A percentile compares a stretch with the other conserved stretches of the same genome.
phyloP scores from a whole-genome alignment of 2,113 vertebrate species.

The Meriones unguiculatus region DNA sequence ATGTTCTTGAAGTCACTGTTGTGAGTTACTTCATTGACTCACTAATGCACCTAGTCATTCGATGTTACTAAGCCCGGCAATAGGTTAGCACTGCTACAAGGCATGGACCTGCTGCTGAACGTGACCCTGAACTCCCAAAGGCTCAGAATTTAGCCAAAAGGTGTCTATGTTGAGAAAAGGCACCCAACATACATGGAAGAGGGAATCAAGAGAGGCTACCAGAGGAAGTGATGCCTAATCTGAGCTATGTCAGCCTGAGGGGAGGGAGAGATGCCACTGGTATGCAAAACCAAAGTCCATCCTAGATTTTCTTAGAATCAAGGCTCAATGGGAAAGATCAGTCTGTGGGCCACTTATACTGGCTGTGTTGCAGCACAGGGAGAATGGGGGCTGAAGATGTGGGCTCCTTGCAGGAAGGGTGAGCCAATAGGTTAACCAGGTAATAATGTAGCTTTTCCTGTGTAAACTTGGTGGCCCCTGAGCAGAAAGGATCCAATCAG shows the following conservation, averaged over 20 bases:
- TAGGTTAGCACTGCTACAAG: rapidly evolving
- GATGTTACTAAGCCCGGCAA: neutral
- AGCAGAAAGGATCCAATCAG: neutral
- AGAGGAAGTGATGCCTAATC: neutral
- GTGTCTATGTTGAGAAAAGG: neutral
- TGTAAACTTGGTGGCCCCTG: neutral
- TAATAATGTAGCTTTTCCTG: neutral
- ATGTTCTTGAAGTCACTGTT: neutral
- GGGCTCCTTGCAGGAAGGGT: neutral
- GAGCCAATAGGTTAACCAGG: neutral
- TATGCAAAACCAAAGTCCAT: too few relatives aligned
- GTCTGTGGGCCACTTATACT: too few relatives aligned
- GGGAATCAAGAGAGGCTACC: neutral
- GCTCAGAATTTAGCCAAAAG: neutral
- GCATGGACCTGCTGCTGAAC: rapidly evolving
- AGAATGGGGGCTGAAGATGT: neutral
- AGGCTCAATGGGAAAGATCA: neutral
- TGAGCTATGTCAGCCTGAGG: neutral
- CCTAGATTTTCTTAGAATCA: neutral
- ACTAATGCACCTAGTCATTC: neutral
- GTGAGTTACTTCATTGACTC: neutral
- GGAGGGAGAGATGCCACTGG: rapidly evolving
- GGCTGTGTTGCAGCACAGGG: neutral
- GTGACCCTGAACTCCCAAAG: neutral
- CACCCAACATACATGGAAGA: neutral